These are phyloP conservation scores for Leptogaster cylindrica DNA, from an alignment of 2,888 invertebrate genomes.

Conservation along the genomic window DNA sequence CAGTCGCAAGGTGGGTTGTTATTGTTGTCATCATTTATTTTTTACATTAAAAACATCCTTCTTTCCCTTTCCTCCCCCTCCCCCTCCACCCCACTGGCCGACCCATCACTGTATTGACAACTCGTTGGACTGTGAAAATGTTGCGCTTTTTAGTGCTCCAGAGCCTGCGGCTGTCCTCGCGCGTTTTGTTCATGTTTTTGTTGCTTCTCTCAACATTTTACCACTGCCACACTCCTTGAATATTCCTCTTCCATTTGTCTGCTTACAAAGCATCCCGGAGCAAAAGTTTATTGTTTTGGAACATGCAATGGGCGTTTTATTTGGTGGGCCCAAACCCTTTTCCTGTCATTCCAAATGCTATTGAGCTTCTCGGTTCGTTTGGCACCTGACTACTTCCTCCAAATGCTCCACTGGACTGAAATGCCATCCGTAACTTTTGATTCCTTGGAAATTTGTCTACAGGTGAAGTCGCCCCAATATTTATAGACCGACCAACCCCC, in stretches of 20 bases:
- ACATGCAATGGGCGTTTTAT: constrained; percentile 36
- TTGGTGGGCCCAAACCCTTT: too few species aligned
- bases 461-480: too few species aligned
- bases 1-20: constrained; percentile 26
- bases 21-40: neutral
- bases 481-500: too few species aligned
- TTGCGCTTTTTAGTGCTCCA: constrained; percentile 26
- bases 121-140: constrained; percentile 13
- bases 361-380: too few species aligned
- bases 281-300: constrained; percentile 14
- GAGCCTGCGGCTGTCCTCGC: constrained; percentile 1
- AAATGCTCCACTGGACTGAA: too few species aligned
- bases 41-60: too few species aligned
- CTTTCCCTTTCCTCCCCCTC: neutral
- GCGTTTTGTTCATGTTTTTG: constrained; percentile 9
- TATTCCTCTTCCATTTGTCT: neutral
- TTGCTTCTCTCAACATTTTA: constrained; percentile 14
- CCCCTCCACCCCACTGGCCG: neutral
- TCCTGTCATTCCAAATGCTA: too few species aligned
- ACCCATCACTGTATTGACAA: constrained; percentile 10
- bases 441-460: too few species aligned
- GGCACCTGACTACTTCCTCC: too few species aligned
- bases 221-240: constrained; percentile 16
- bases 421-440: too few species aligned
- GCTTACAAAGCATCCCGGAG: constrained; percentile 5